A percentile compares a stretch with the other conserved stretches of the same genome.
Conservation (phyloP, 2,888 invertebrate species). For the Acleris emargana region DNA sequence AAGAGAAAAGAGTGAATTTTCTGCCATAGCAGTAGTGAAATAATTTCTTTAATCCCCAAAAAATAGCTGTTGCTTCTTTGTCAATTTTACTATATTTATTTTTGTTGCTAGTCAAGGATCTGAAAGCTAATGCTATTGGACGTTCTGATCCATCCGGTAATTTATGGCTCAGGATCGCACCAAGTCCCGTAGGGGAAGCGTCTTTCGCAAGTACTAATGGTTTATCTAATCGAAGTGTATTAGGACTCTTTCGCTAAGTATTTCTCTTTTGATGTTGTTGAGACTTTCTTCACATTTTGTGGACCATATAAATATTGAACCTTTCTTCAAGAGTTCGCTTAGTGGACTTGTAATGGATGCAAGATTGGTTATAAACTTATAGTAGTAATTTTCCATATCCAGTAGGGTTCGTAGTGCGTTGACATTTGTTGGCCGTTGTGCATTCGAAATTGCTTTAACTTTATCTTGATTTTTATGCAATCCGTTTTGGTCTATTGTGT, state of each 20-base stretch:
- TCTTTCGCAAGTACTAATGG: conserved; percentile 15
- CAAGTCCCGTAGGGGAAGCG: conserved; percentile 21
- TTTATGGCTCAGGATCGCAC: conserved; percentile 6
- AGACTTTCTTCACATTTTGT: background rate
- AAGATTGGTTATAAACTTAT: conserved; percentile 26
- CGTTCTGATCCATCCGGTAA: conserved; percentile 18
- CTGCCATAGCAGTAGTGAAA: conserved; percentile 53
- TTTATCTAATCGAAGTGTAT: conserved; percentile 16
- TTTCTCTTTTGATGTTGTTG: conserved; percentile 2
- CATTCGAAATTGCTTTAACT: conserved; percentile 9
- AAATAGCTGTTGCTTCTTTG: conserved; percentile 53
- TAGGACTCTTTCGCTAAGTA: conserved; percentile 4
- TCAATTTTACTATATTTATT: conserved; percentile 54
- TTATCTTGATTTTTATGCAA: conserved; percentile 19
- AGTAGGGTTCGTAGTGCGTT: conserved; percentile 12
- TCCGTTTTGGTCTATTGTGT: background rate
- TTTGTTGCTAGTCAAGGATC: conserved; percentile 46
- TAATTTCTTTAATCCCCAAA: conserved; percentile 52
- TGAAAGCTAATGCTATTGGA: conserved; percentile 23
- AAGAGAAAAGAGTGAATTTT: conserved; percentile 49
- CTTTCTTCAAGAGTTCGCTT: background rate
- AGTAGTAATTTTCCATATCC: conserved; percentile 28
- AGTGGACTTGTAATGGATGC: background rate
- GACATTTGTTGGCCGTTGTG: background rate
- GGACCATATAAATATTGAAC: background rate